These are phyloP conservation scores for Hoplodrina blanda DNA, from an alignment of 2,888 invertebrate species.

Conservation along the genomic window DNA sequence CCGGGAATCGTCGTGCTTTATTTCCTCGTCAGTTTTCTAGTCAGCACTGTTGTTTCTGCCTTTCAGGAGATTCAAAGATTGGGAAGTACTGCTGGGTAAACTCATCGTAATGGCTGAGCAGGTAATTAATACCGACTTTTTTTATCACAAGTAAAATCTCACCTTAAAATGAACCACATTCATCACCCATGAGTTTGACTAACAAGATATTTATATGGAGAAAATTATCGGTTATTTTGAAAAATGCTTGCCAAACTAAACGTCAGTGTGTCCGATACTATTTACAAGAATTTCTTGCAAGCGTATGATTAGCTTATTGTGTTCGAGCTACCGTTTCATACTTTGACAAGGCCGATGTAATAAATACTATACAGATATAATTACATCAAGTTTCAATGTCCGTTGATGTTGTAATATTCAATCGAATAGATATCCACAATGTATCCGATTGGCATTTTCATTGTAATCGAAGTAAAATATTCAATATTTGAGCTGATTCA, in stretches of 20 bases:
- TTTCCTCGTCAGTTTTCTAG: too few species aligned
- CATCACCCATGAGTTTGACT: neutral
- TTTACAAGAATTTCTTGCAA: slow-evolving; percentile 74
- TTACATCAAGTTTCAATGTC: slow-evolving; percentile 73
- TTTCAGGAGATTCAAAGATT: too few species aligned
- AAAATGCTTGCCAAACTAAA: slow-evolving; percentile 28
- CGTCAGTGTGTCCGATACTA: slow-evolving; percentile 68
- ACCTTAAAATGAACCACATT: too few species aligned
- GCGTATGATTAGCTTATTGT: slow-evolving; percentile 88
- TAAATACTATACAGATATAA: slow-evolving; percentile 80
- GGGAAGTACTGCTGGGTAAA: too few species aligned
- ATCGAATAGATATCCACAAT: slow-evolving; percentile 67
- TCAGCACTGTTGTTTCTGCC: too few species aligned
- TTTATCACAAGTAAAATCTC: too few species aligned
- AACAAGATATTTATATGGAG: neutral
- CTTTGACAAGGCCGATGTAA: slow-evolving; percentile 82
- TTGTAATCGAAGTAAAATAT: slow-evolving; percentile 65
- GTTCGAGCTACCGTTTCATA: slow-evolving; percentile 83
- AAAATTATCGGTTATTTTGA: neutral
- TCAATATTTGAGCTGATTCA: slow-evolving; percentile 64
- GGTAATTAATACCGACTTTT: too few species aligned
- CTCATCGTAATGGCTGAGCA: too few species aligned
- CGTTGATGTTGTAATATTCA: slow-evolving; percentile 68
- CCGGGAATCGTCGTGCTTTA: too few species aligned
- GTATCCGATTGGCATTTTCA: slow-evolving; percentile 67